Conservation (phyloP, 92 coral and sea anemone genomes). For the Zoanthus sansibaricus region DNA sequence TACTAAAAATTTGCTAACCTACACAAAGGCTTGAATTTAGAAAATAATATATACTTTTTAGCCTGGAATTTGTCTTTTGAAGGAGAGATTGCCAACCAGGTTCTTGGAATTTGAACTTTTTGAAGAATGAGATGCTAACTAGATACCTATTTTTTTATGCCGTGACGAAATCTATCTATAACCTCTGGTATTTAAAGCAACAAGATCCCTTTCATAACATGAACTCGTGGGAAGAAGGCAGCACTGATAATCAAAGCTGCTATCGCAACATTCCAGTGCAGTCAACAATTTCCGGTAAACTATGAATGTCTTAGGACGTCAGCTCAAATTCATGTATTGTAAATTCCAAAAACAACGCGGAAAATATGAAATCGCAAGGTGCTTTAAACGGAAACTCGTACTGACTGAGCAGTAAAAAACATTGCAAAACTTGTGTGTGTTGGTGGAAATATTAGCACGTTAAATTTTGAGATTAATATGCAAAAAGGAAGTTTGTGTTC, state of each 20-base stretch:
- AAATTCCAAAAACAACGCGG: slow-evolving; percentile 34
- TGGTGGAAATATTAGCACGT: background rate
- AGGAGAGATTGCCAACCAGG: background rate
- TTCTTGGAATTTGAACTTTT: background rate
- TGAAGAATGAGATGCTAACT: no score
- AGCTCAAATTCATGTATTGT: background rate
- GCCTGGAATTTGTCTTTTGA: background rate
- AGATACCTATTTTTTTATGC: background rate
- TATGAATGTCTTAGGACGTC: slow-evolving; percentile 24
- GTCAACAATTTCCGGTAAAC: slow-evolving; percentile 31
- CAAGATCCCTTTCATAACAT: background rate
- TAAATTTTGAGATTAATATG: background rate
- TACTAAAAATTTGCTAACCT: slow-evolving; percentile 1
- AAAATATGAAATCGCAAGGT: background rate
- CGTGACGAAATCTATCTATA: background rate
- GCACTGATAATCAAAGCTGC: slow-evolving; percentile 25
- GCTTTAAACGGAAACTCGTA: background rate
- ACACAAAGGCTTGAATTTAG: background rate
- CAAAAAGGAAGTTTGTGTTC: no score
- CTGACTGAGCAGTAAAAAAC: background rate
- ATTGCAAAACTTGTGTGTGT: background rate
- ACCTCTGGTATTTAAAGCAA: slow-evolving; percentile 8
- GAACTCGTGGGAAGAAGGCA: slow-evolving; percentile 33
- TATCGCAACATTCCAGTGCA: slow-evolving; percentile 41
- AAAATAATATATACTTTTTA: background rate